These are phyloP conservation scores for Myrmecophaga tridactyla DNA, from an alignment of 2,113 vertebrate genomes.

Conservation along the genomic window DNA sequence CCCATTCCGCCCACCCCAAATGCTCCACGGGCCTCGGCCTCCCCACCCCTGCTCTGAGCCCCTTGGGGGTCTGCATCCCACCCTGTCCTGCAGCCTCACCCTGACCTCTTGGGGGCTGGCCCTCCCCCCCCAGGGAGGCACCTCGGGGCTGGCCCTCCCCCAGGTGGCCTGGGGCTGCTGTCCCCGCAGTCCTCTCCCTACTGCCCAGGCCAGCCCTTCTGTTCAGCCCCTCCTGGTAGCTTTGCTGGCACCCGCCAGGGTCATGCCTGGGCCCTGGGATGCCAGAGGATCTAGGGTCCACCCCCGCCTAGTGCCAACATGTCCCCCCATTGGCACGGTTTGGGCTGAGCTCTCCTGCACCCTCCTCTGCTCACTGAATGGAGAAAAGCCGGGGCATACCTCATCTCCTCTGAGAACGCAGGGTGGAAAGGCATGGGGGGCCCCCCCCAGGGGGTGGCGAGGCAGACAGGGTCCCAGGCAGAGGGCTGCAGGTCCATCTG, in stretches of 20 bases:
- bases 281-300: neutral
- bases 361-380: neutral
- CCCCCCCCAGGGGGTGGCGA: no score
- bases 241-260: neutral
- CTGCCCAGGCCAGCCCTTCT: neutral
- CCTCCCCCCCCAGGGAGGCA: neutral
- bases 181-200: accelerated
- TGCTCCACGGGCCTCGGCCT: neutral
- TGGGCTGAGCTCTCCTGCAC: accelerated
- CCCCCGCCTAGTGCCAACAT: accelerated
- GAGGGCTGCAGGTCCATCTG: neutral
- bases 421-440: no score
- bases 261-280: neutral
- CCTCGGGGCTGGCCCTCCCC: neutral
- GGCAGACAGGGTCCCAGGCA: no score
- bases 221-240: neutral
- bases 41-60: neutral
- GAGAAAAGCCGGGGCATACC: no score
- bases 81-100: no score
- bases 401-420: neutral
- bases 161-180: no score
- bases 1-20: no score
- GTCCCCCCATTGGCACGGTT: no score
- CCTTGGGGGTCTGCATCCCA: no score
- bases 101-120: neutral